A percentile compares a stretch with the other conserved stretches of the same genome.
phyloP scores from a whole-genome alignment of 1,140 invertebrate species.

The Polypedilum pembai region DNA sequence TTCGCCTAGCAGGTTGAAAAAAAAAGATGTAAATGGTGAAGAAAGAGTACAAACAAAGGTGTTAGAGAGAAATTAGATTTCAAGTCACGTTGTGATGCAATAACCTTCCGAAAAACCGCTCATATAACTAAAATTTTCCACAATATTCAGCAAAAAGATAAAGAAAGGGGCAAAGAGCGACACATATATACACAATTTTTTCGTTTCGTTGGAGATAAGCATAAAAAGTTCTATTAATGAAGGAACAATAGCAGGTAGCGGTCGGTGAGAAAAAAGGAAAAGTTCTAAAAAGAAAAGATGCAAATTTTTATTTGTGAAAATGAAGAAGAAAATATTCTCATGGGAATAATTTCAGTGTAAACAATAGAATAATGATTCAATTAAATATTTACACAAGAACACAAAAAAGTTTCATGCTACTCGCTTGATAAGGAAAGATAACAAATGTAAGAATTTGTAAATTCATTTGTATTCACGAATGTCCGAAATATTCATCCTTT shows the following conservation, averaged over 20 bases:
- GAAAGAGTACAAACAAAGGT: not conserved
- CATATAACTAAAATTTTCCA: not conserved
- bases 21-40: not conserved
- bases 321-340: not conserved
- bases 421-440: no score
- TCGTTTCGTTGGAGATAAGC: not conserved
- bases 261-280: not conserved
- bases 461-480: not conserved
- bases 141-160: not conserved
- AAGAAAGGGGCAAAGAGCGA: not conserved
- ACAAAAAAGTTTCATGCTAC: no score
- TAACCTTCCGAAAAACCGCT: not conserved
- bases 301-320: not conserved
- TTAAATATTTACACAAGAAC: constrained; percentile 1
- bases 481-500: not conserved
- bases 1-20: not conserved
- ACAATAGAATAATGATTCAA: constrained; percentile 5
- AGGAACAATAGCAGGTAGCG: not conserved
- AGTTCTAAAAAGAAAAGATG: not conserved
- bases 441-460: no score
- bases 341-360: constrained; percentile 6
- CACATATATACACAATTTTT: not conserved
- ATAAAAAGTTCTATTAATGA: not conserved
- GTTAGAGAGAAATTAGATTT: constrained; percentile 7
- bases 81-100: not conserved